These are phyloP conservation scores for Autographa pulchrina DNA, from an alignment of 2,888 invertebrate genomes.

Conservation along the genomic window DNA sequence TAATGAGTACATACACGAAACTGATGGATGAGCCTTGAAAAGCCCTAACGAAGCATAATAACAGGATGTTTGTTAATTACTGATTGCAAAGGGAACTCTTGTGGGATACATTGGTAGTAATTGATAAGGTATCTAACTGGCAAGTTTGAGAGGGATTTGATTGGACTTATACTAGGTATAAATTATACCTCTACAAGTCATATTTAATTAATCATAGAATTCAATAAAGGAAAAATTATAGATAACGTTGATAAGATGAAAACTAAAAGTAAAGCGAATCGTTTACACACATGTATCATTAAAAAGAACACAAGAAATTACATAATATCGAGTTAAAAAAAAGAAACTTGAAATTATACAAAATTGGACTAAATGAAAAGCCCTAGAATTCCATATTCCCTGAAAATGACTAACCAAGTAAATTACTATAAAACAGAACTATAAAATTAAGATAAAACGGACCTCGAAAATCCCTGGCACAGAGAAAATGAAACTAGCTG, in stretches of 20 bases:
- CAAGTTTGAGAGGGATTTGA: not conserved
- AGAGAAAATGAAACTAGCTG: not conserved
- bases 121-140: not conserved
- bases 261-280: not conserved
- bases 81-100: slow-evolving; percentile 32
- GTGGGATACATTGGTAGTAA: not conserved
- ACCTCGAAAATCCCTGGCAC: not conserved
- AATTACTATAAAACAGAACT: not conserved
- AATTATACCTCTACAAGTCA: not conserved
- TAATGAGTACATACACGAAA: slow-evolving; percentile 51
- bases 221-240: no score
- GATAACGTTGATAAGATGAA: not conserved
- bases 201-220: no score
- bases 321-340: not conserved
- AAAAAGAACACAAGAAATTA: no score
- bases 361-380: not conserved
- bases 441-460: no score
- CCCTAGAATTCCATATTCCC: not conserved
- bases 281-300: not conserved
- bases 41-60: slow-evolving; percentile 64
- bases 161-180: not conserved
- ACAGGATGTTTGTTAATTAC: slow-evolving; percentile 58
- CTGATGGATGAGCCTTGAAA: slow-evolving; percentile 53
- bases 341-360: not conserved
- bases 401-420: not conserved